These are phyloP conservation scores for Bombus superbus DNA, from an alignment of 1,140 invertebrate genomes.

Conservation along the genomic window DNA sequence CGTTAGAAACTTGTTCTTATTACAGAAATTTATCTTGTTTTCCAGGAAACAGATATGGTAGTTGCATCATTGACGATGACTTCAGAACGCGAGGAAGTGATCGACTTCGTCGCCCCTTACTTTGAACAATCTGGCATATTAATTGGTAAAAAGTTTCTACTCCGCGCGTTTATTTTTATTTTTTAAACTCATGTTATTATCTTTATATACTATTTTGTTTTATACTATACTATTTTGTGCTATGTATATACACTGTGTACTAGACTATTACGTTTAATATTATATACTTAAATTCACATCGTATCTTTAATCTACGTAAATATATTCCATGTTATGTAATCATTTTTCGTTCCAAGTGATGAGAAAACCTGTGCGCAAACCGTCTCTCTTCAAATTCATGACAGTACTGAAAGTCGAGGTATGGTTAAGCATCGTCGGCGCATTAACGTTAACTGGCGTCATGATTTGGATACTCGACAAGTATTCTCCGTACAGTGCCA, in stretches of 20 bases:
- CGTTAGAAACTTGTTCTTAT: no score
- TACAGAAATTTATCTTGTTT: slow-evolving; percentile 14
- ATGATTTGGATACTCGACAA: slow-evolving; percentile 95
- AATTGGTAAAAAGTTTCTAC: slow-evolving; percentile 84
- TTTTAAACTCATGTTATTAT: background rate
- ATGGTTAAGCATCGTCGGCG: slow-evolving; percentile 94
- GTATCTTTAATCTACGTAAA: background rate
- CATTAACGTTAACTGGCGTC: slow-evolving; percentile 91
- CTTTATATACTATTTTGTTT: no score
- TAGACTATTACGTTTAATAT: no score
- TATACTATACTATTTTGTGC: no score
- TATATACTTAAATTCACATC: no score
- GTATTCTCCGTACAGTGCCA: slow-evolving; percentile 94
- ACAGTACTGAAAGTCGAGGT: slow-evolving; percentile 93
- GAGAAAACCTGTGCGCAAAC: slow-evolving; percentile 91
- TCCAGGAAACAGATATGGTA: slow-evolving; percentile 93
- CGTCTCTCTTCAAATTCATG: slow-evolving; percentile 96
- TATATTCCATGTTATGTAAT: no score
- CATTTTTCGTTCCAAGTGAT: slow-evolving; percentile 85
- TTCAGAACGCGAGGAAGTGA: slow-evolving; percentile 95
- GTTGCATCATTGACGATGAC: slow-evolving; percentile 95
- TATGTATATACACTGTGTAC: no score
- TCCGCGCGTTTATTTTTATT: background rate
- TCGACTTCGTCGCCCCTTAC: slow-evolving; percentile 96
- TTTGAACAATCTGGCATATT: slow-evolving; percentile 95